Conservation (phyloP, 2,113 vertebrate genomes). For the Columba janthina region DNA sequence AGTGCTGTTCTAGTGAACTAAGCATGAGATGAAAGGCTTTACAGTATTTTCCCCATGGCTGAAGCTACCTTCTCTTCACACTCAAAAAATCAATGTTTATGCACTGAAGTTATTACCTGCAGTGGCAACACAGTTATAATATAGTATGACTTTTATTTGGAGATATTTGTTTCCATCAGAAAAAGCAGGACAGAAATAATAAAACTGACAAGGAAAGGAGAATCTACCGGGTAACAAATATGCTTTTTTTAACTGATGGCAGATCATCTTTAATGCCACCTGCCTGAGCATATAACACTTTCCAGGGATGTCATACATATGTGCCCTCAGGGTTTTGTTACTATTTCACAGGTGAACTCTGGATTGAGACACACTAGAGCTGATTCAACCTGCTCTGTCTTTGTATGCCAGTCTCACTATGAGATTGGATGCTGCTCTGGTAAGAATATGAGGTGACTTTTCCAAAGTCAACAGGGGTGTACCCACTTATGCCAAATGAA, state of each 20-base stretch:
- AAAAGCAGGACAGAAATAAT: background rate
- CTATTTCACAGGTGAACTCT: background rate
- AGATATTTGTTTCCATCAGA: background rate
- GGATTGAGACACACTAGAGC: background rate
- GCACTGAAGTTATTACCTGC: background rate
- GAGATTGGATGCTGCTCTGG: background rate
- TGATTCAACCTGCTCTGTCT: background rate
- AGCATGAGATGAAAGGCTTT: background rate
- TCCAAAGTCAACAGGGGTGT: background rate
- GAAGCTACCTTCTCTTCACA: background rate
- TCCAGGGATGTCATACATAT: background rate
- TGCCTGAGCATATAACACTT: background rate
- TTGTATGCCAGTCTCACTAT: background rate
- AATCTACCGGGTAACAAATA: background rate
- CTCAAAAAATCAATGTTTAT: background rate
- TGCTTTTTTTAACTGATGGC: background rate
- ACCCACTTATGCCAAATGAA: background rate
- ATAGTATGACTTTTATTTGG: background rate
- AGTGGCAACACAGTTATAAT: background rate
- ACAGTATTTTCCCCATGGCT: background rate
- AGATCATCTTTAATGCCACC: background rate
- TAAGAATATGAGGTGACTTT: background rate
- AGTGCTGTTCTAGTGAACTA: background rate
- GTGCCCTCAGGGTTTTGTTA: background rate
- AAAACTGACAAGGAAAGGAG: background rate